phyloP scores from a whole-genome alignment of 2,113 vertebrate genomes.

The Oriolus oriolus region DNA sequence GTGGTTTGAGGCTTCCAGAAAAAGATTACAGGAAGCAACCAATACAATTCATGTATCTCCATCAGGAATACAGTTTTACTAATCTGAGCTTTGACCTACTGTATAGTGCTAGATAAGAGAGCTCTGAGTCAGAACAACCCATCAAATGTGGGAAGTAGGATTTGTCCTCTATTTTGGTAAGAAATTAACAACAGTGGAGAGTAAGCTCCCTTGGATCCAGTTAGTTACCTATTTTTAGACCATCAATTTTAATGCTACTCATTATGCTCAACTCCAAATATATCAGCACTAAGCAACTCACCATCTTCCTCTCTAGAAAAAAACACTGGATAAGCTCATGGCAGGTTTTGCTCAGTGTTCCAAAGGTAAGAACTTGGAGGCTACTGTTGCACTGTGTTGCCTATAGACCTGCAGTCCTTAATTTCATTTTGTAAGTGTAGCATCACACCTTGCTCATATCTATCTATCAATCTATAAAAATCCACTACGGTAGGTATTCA shows the following conservation, averaged over 20 bases:
- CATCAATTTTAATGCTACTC: neutral
- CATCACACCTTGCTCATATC: neutral
- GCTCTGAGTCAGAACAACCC: neutral
- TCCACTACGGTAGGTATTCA: neutral
- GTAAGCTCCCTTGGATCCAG: neutral
- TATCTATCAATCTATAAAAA: neutral
- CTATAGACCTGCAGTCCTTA: neutral
- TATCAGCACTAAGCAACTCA: neutral
- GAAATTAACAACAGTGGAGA: neutral
- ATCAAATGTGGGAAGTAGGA: neutral
- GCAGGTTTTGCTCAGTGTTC: neutral
- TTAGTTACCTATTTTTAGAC: neutral
- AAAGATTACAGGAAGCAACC: neutral
- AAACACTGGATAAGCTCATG: neutral
- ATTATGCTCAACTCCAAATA: neutral
- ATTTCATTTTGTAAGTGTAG: neutral
- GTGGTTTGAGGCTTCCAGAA: neutral
- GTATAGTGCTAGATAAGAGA: neutral
- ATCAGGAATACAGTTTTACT: neutral
- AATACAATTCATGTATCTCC: neutral
- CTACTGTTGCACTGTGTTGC: neutral
- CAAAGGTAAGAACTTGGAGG: neutral
- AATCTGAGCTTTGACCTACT: neutral
- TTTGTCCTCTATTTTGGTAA: neutral
- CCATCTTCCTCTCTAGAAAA: neutral